Base-by-base conservation (phyloP, 2,113 vertebrate species). In the Cyrtonyx montezumae region DNA sequence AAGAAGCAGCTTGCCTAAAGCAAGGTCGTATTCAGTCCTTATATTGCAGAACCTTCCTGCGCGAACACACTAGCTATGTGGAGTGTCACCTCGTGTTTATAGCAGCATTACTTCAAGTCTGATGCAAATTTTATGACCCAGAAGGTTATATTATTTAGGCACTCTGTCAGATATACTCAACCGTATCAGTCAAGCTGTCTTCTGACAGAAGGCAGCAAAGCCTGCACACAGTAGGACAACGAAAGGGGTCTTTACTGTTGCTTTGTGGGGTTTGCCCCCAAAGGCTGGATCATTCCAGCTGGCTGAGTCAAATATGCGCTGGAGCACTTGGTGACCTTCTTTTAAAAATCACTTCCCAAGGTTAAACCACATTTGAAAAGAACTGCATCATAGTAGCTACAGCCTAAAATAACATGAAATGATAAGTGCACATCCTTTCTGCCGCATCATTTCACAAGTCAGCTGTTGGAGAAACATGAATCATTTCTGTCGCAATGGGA, bases 1-100 rank as follows among this genome's bases (percentile, higher is more conserved):
- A 63, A 3, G 4, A 79, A 90, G 79, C 89, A 91, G 75, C 83
- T 94, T 85, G 88, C 94, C 93, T 87, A 70, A 65, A 94, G 89
- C 83, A 96, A 97, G 94, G 96, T 96, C 92, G 87, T 73, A 94
- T 65, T 58, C 80, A 66, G 2, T 70, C 69, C 58, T 28, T 51
- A 45, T 74, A 78, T 62, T 59, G 75, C 37, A 87, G 88, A 87
- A 75, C 37, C 48, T 9, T 63, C 66, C 75, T 83, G 84, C 19
- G 12, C 3, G 62, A 94, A 73, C 22, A 37, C 65, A 3, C 48
- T 84, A 80, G 83, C 81, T 90, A 45, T 71, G 87, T 65, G 75
- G 51, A 45, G 37, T 71, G 85, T 92, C 95, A 81, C 73, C 92
- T 94, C 8, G 40, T 15, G 2, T 94, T 96, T 95, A 86, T 13